Evolutionary conservation across 2,888 invertebrate genomes (phyloP).

Genomic region (Lepidonotus clava): DNA sequence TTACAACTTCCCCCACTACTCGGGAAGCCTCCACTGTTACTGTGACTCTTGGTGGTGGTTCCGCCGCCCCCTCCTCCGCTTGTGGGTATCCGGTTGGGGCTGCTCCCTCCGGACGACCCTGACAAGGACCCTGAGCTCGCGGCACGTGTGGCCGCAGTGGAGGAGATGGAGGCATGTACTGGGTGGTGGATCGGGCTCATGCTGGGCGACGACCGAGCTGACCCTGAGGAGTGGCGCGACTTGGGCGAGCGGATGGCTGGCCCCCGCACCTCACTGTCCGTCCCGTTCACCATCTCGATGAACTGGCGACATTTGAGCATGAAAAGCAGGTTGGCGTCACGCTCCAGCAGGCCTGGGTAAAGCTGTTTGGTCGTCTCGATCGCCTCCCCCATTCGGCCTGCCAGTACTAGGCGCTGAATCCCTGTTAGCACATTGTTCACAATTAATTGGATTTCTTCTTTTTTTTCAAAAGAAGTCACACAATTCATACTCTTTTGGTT

Average conservation of each 20-base stretch:
- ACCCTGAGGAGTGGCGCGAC: conserved; percentile 77
- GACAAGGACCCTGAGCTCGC: conserved; percentile 46
- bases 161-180: background rate
- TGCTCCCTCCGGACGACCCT: conserved; percentile 69
- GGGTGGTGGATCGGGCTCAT: conserved; percentile 76
- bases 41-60: conserved; percentile 28
- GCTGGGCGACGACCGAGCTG: conserved; percentile 76
- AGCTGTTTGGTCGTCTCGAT: conserved; percentile 92
- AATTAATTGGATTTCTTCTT: too few relatives aligned
- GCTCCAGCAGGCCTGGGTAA: conserved; percentile 96
- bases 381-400: conserved; percentile 97
- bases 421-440: too few relatives aligned
- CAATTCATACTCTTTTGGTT: too few relatives aligned
- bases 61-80: background rate
- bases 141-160: background rate
- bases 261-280: conserved; percentile 83
- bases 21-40: background rate
- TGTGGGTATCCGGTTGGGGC: conserved; percentile 69
- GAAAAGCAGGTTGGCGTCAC: conserved; percentile 94
- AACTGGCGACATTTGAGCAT: conserved; percentile 98
- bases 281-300: conserved; percentile 93
- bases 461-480: too few relatives aligned
- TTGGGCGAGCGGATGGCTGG: conserved; percentile 79
- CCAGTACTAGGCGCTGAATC: conserved; percentile 94
- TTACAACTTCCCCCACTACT: too few relatives aligned